A percentile compares a stretch with the other conserved stretches of the same genome.
Conservation (phyloP, 2,888 invertebrate genomes). For the Agrochola lychnidis region DNA sequence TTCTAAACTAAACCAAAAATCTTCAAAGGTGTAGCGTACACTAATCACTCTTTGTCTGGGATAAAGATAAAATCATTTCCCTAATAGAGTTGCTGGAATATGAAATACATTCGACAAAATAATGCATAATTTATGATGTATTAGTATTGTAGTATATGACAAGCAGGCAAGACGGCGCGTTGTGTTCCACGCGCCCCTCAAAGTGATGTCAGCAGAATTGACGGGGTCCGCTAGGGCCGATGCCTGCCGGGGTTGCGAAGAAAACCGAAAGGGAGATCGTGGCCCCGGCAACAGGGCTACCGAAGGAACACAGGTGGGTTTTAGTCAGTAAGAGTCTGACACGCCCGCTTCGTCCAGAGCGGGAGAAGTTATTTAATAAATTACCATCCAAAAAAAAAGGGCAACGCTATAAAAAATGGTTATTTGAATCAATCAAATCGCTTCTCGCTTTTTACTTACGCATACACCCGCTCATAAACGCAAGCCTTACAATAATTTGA, state of each 20-base stretch:
- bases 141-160: too few relatives aligned
- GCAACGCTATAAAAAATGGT: background rate
- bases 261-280: too few relatives aligned
- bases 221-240: too few relatives aligned
- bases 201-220: too few relatives aligned
- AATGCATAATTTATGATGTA: background rate
- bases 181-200: too few relatives aligned
- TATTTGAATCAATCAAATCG: background rate
- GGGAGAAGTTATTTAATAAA: too few relatives aligned
- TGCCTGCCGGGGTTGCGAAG: too few relatives aligned
- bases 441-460: background rate
- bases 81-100: background rate
- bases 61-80: background rate
- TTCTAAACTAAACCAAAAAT: background rate
- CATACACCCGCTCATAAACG: slow-evolving; percentile 59
- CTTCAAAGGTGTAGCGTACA: background rate
- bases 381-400: background rate
- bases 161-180: too few relatives aligned
- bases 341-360: too few relatives aligned
- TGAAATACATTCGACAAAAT: background rate
- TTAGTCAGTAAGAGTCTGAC: too few relatives aligned
- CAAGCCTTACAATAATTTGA: slow-evolving; percentile 76
- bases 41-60: background rate
- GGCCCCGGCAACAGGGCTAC: too few relatives aligned
- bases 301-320: too few relatives aligned